A percentile compares a stretch with the other conserved stretches of the same genome.
Evolutionary conservation across 2,888 invertebrate species (phyloP).

Genomic region (Caenorhabditis auriculariae): DNA sequence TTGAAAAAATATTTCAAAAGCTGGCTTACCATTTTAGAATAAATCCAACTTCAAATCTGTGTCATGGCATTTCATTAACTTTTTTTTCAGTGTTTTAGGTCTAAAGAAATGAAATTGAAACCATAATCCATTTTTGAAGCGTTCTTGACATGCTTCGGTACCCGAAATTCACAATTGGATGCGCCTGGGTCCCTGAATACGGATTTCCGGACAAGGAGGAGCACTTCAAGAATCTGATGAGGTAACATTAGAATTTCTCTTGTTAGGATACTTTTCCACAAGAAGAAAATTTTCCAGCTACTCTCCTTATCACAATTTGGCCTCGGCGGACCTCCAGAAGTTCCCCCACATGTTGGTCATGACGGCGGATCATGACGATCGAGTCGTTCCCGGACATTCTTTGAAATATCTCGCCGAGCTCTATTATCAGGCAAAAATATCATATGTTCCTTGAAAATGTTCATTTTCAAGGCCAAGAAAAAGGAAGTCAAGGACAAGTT

Average conservation of each 20-base stretch:
- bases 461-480: slow-evolving; percentile 15
- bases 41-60: too few relatives aligned
- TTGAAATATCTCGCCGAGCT: slow-evolving; percentile 89
- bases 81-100: too few relatives aligned
- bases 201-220: slow-evolving; percentile 82
- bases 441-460: too few relatives aligned
- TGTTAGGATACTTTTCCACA: neutral
- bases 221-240: too few relatives aligned
- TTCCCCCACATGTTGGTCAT: too few relatives aligned
- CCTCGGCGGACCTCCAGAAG: slow-evolving; percentile 72
- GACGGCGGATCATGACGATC: slow-evolving; percentile 33
- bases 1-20: too few relatives aligned
- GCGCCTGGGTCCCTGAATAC: slow-evolving; percentile 95
- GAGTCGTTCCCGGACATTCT: slow-evolving; percentile 92
- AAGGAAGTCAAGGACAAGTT: slow-evolving; percentile 9
- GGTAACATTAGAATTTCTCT: too few relatives aligned
- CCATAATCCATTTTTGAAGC: too few relatives aligned
- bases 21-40: too few relatives aligned
- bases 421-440: slow-evolving; percentile 72
- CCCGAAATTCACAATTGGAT: slow-evolving; percentile 96
- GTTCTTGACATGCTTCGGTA: slow-evolving; percentile 96
- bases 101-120: neutral
- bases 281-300: slow-evolving; percentile 65
- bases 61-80: too few relatives aligned
- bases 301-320: slow-evolving; percentile 91